Conservation (phyloP, 2,113 vertebrate species). For the Salvator merianae region DNA sequence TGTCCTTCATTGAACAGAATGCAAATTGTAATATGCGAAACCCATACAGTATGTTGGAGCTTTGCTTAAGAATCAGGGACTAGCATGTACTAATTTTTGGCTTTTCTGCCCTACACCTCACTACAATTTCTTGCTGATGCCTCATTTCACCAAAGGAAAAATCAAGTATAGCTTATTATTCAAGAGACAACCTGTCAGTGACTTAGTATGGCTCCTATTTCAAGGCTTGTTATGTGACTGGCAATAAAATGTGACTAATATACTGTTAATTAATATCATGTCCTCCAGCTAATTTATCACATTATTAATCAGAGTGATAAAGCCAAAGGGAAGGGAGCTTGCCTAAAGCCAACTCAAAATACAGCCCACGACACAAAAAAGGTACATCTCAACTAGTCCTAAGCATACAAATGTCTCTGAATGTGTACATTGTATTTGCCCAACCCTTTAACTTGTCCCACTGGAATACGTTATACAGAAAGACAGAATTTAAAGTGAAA, state of each 20-base stretch:
- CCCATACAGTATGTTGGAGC: conserved; percentile 2
- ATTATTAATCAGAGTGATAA: conserved; percentile 60
- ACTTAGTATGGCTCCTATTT: conserved; percentile 53
- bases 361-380: conserved; percentile 7
- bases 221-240: conserved; percentile 59
- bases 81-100: too few species aligned
- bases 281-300: conserved; percentile 63
- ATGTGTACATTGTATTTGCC: conserved; percentile 58
- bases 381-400: conserved; percentile 34
- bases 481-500: conserved; percentile 73
- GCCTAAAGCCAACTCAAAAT: conserved; percentile 42
- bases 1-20: not conserved
- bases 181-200: conserved; percentile 60
- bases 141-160: conserved; percentile 62
- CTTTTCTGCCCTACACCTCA: not conserved
- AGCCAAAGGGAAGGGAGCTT: conserved; percentile 49
- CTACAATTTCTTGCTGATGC: conserved; percentile 44
- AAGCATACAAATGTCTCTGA: conserved; percentile 47
- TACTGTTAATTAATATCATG: conserved; percentile 65
- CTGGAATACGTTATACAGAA: conserved; percentile 71
- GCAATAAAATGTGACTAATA: conserved; percentile 62
- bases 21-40: not conserved
- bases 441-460: conserved; percentile 62
- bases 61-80: not conserved
- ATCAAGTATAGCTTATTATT: conserved; percentile 62